Evolutionary conservation across 2,888 invertebrate genomes (phyloP).

Genomic region (Syrista parreyssii): DNA sequence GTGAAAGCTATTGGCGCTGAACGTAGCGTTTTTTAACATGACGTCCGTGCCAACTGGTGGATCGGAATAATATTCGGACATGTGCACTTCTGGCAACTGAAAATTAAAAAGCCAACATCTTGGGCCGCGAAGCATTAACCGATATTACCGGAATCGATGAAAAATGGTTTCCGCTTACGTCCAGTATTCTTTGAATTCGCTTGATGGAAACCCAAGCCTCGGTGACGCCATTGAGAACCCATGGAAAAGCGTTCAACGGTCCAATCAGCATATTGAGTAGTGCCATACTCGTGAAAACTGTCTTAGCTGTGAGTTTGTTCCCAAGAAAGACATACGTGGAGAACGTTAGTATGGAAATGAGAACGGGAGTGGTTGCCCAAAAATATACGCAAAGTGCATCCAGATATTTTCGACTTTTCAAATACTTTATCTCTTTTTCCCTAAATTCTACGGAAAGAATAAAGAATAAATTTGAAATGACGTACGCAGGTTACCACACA

Average conservation of each 20-base stretch:
- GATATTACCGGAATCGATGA: no score
- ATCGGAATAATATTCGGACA: slow-evolving; percentile 71
- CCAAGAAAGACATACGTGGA: slow-evolving; percentile 82
- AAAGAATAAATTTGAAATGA: background rate
- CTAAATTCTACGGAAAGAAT: slow-evolving; percentile 70
- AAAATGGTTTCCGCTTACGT: slow-evolving; percentile 69
- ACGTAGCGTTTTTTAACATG: slow-evolving; percentile 45
- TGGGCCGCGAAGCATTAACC: background rate
- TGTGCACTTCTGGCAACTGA: slow-evolving; percentile 74
- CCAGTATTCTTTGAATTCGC: slow-evolving; percentile 84
- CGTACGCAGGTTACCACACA: background rate
- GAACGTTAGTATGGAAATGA: slow-evolving; percentile 87
- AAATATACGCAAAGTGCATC: slow-evolving; percentile 98
- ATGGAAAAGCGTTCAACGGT: slow-evolving; percentile 97
- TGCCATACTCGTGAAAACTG: slow-evolving; percentile 94
- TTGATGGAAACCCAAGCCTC: slow-evolving; percentile 96
- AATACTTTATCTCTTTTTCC: slow-evolving; percentile 78
- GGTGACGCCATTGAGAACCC: slow-evolving; percentile 96
- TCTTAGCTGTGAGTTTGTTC: slow-evolving; percentile 85
- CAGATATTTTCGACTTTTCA: slow-evolving; percentile 91
- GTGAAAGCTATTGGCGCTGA: slow-evolving; percentile 34
- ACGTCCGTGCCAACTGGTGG: slow-evolving; percentile 48
- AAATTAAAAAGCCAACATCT: background rate
- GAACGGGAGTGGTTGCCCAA: slow-evolving; percentile 97
- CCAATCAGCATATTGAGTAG: slow-evolving; percentile 95